Evolutionary conservation across 2,888 invertebrate species (phyloP), one percentile per base, ranked within the genome.

Genomic region (Incurvaria masculella): DNA sequence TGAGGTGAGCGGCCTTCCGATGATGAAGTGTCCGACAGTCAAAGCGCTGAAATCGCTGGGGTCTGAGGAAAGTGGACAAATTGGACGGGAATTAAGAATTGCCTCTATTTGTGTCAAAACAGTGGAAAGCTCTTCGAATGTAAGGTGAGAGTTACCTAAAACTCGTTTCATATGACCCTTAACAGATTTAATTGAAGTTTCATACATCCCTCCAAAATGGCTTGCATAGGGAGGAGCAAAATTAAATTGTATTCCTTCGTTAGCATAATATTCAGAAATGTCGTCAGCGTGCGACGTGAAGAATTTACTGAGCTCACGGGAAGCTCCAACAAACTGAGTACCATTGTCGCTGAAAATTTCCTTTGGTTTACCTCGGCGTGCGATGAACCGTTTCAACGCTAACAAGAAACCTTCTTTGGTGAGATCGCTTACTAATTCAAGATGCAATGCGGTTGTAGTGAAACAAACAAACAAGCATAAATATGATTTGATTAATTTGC

Each of bases 1-100:
- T 5, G 45, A 17, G 10, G 46, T 49, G 21, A 55, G 40, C 8
- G 53, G 16, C 6, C 40, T 41, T 42, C 53, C 61, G 38, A 59
- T 49, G n/a, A 65, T 51, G 50, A 63, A 61, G 44, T 64, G 63
- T 1, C 53, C 62, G 11, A 62, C 63, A 1, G 58, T 63, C 3
- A 64, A 51, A 2, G 59, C 58, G 3, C n/a, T 8, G 2, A 54
- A 40, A 42, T 58, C 58, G 18, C 49, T 50, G 1, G 57, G 55
- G 49, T 57, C 55, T 33, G 56, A 10, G 38, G 56, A 56, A 33
- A 57, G 27, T 44, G 54, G 52, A 4, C 48, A 46, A 23, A 58
- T 33, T 6, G 57, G 57, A 44, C 55, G 54, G 48, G 57, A 59
- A 41, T 59, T 56, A 11, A 57, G 53, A 41, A 57, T 42, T 21